Evolutionary conservation across 2,113 vertebrate genomes (phyloP), one percentile per base, ranked within the genome.

Genomic region (Phocoena sinus): DNA sequence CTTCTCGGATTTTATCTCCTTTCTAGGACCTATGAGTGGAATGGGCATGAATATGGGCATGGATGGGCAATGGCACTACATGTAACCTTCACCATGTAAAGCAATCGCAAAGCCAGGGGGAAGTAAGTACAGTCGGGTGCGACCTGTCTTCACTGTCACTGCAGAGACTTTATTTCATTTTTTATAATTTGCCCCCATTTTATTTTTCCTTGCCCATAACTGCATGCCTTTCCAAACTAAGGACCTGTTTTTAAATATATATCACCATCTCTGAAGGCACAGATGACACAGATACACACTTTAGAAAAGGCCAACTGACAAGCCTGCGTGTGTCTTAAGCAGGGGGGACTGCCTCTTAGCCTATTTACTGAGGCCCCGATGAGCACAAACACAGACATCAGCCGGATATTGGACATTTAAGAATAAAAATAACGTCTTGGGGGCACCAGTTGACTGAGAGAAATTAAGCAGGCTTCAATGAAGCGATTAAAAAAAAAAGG

Each of bases 11-110:
- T 99, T 99, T 99, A 98, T 99, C 98, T 99, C 99, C 98, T 98
- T 99, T 99, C 99, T 98, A 99, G 99, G 99, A 99, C 99, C 99
- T 99, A 99, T 99, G 99, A 99, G 99, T 99, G 99, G 99, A 99
- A 99, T 99, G 99, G 99, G 99, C 99, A 99, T 99, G 99, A 99
- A 99, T 99, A 99, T 99, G 99, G 99, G 99, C 99, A 99, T 99
- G 99, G 99, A 99, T 99, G 99, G 99, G 99, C 99, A 99, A 99
- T 99, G 99, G 99, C 99, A 99, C 99, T 99, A 99, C 99, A 99
- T 99, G 99, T 99, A 99, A 99, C 99, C 99, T 99, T 99, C 99
- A 99, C 98, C 99, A 99, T 99, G 99, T 99, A 99, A 99, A 99
- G 99, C 99, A 99, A 99, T 99, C 98, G 98, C 99, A 99, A 99